Percentiles rank a stretch among this genome's conserved stretches.
phyloP scores from a whole-genome alignment of 2,888 invertebrate species.

The Mamestra brassicae region DNA sequence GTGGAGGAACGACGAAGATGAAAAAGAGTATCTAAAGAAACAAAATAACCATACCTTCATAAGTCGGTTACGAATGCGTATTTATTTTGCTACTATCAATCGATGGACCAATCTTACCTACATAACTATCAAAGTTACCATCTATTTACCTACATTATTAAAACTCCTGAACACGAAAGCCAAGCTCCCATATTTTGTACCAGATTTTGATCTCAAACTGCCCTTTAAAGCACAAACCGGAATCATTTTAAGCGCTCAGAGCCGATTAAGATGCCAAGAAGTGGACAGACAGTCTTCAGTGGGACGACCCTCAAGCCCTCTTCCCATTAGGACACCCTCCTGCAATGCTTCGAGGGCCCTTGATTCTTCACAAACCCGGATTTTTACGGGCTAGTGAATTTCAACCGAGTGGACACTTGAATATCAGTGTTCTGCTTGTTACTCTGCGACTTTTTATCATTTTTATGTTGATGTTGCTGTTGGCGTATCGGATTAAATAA shows the following conservation, averaged over 20 bases:
- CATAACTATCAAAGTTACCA: neutral
- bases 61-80: neutral
- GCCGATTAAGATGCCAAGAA: constrained; percentile 74
- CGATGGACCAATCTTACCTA: neutral
- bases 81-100: neutral
- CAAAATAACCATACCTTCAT: no score
- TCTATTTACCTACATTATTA: neutral
- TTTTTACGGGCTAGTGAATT: constrained; percentile 81
- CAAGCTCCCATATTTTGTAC: neutral
- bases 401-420: constrained; percentile 74
- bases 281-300: constrained; percentile 72
- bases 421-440: constrained; percentile 74
- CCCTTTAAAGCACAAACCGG: constrained; percentile 62
- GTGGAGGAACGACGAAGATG: no score
- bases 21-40: no score
- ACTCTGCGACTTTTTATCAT: constrained; percentile 69
- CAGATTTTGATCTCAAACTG: constrained; percentile 54
- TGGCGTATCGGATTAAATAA: constrained; percentile 30
- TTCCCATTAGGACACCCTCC: constrained; percentile 81
- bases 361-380: constrained; percentile 81
- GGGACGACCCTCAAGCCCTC: constrained; percentile 66
- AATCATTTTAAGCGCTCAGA: constrained; percentile 60
- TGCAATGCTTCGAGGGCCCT: constrained; percentile 77
- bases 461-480: constrained; percentile 45
- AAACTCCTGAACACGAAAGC: neutral